These are phyloP conservation scores for Hormiphora californensis DNA, from an alignment of 37 sponge, comb jelly and placozoan species.

Conservation along the genomic window DNA sequence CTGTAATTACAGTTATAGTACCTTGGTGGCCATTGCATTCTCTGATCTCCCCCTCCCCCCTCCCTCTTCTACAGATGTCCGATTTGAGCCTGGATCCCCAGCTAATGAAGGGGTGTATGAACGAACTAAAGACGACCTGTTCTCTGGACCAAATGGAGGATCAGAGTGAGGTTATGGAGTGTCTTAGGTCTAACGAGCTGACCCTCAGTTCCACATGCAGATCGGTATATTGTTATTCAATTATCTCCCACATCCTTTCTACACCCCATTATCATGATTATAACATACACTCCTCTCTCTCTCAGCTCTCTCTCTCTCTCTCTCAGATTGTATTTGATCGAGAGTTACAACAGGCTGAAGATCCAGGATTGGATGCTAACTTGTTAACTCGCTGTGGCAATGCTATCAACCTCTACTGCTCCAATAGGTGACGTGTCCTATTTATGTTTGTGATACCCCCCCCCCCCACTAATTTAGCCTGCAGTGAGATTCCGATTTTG, in stretches of 20 bases:
- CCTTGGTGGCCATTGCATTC: too few species aligned
- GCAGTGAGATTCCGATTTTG: too few species aligned
- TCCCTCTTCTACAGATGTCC: constrained; percentile 17
- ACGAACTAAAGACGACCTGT: background rate
- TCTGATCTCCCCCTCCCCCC: too few species aligned
- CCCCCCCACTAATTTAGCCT: too few species aligned
- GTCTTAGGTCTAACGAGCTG: background rate
- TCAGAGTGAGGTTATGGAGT: constrained; percentile 36
- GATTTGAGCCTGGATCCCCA: constrained; percentile 38
- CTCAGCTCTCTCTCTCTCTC: background rate
- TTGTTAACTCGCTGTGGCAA: background rate
- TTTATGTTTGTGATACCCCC: too few species aligned
- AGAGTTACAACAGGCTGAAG: constrained; percentile 43
- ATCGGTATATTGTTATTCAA: too few species aligned
- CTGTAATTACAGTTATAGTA: too few species aligned
- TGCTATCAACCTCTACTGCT: constrained; percentile 25
- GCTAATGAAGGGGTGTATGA: background rate
- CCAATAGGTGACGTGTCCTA: background rate
- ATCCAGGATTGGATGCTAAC: constrained; percentile 8
- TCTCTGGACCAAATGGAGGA: background rate
- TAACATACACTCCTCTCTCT: too few species aligned
- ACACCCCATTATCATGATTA: too few species aligned
- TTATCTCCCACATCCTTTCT: too few species aligned
- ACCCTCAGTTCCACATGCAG: background rate
- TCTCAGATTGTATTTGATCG: constrained; percentile 8